phyloP scores from a whole-genome alignment of 2,113 vertebrate genomes.

The Glareola pratincola region DNA sequence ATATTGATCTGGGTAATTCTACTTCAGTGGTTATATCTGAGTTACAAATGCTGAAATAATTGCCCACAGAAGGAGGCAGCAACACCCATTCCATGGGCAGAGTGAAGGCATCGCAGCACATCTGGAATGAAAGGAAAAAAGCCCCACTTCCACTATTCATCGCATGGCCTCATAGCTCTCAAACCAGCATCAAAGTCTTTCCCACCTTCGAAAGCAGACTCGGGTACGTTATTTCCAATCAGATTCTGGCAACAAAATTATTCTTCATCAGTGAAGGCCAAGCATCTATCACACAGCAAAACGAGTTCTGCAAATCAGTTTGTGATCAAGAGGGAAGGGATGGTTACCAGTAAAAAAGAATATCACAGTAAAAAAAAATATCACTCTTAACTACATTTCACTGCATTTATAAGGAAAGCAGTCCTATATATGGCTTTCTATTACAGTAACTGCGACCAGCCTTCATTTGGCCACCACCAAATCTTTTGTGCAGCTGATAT shows the following conservation, averaged over 20 bases:
- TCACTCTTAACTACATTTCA: neutral
- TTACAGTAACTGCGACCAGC: neutral
- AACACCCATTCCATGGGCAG: neutral
- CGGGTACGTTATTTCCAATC: neutral
- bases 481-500: constrained; percentile 24
- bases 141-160: fast-evolving
- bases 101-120: neutral
- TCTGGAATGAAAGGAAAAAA: neutral
- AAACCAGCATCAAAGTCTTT: neutral
- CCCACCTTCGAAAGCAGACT: neutral
- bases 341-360: neutral
- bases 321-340: neutral
- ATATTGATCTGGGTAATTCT: neutral
- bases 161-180: neutral
- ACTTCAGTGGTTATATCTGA: neutral
- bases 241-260: neutral
- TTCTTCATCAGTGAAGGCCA: neutral
- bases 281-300: neutral
- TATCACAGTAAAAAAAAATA: too few species aligned
- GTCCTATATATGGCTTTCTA: neutral
- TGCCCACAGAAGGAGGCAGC: neutral
- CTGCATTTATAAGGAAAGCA: neutral
- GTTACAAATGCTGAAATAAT: neutral
- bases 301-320: neutral
- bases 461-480: neutral